These are phyloP conservation scores for Dolichopus griseipennis DNA, from an alignment of 2,888 invertebrate genomes.

Conservation along the genomic window DNA sequence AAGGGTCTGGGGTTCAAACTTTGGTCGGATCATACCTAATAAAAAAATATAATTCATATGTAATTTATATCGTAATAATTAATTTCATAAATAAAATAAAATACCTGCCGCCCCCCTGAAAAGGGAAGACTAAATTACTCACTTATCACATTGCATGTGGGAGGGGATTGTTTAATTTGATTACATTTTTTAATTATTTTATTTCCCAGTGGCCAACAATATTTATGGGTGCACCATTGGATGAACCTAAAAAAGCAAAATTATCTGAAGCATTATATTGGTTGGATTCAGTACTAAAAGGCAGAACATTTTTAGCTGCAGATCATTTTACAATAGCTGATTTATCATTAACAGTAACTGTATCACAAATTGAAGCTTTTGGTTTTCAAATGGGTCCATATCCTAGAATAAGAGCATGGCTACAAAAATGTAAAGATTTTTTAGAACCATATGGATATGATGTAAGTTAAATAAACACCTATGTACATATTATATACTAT, in stretches of 20 bases:
- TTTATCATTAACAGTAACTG: conserved; percentile 37
- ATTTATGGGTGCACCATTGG: conserved; percentile 43
- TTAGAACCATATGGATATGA: conserved; percentile 60
- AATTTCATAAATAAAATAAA: no score
- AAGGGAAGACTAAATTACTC: no score
- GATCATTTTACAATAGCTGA: conserved; percentile 45
- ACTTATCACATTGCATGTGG: no score
- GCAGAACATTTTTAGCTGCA: conserved; percentile 51
- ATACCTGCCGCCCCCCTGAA: no score
- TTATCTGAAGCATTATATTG: conserved; percentile 50
- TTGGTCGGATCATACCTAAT: no score
- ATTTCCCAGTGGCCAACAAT: conserved; percentile 43
- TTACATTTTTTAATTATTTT: background rate
- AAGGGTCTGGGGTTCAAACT: no score
- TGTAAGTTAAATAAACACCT: conserved; percentile 29
- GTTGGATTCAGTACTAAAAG: conserved; percentile 49
- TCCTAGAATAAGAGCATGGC: conserved; percentile 53
- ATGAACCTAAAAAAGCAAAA: conserved; percentile 45
- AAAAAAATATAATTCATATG: no score
- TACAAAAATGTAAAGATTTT: conserved; percentile 54
- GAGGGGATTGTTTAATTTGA: background rate
- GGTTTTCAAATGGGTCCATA: conserved; percentile 48
- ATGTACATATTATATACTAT: conserved; percentile 6
- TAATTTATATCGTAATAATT: no score
- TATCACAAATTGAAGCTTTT: conserved; percentile 44